phyloP scores from a whole-genome alignment of 2,888 invertebrate species.

The Didymodactylos carnosus region DNA sequence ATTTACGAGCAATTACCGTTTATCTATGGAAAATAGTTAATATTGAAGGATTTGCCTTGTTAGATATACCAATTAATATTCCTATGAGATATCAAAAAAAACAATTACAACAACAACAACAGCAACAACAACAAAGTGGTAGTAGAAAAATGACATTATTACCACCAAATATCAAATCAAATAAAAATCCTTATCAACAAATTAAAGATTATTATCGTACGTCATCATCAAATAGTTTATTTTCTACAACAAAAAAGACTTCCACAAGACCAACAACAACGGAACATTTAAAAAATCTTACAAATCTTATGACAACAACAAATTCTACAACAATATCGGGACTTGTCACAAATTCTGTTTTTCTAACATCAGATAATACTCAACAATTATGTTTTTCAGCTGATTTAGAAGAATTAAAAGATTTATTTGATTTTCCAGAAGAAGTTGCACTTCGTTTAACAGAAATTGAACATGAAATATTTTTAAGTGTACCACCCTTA shows the following conservation, averaged over 20 bases:
- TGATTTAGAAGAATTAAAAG: slow-evolving; percentile 1
- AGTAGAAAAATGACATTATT: neutral
- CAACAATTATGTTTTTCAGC: neutral
- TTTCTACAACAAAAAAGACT: neutral
- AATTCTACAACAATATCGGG: neutral
- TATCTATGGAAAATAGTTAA: neutral
- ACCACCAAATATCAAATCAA: neutral
- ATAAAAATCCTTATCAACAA: neutral
- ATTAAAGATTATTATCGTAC: neutral
- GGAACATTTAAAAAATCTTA: neutral
- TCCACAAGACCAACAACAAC: neutral
- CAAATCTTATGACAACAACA: neutral
- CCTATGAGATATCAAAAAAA: neutral
- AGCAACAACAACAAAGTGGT: neutral
- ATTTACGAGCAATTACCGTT: neutral
- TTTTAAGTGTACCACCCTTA: slow-evolving; percentile 45
- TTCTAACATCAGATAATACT: neutral
- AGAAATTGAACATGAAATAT: slow-evolving; percentile 62
- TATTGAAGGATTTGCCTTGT: neutral
- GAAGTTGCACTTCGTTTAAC: slow-evolving; percentile 67
- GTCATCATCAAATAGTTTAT: neutral
- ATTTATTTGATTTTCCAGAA: slow-evolving; percentile 65
- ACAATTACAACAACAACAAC: neutral
- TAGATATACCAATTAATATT: neutral
- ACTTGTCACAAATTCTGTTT: neutral